Evolutionary conservation across 2,113 vertebrate genomes (phyloP).

Genomic region (Pampusana beccarii): DNA sequence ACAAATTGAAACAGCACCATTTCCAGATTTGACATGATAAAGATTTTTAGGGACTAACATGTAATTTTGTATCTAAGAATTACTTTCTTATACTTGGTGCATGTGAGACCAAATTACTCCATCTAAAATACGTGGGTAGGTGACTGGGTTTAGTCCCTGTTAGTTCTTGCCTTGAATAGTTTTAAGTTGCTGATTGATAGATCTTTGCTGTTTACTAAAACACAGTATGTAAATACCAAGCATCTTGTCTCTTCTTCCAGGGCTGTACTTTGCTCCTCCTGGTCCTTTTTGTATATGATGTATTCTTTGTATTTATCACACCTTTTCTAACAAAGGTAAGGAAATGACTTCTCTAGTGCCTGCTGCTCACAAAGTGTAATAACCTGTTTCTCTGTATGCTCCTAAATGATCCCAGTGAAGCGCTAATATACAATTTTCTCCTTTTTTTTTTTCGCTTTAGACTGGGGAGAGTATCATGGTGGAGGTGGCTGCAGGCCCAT

Average conservation of each 20-base stretch:
- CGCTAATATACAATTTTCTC: neutral
- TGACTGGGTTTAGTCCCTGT: neutral
- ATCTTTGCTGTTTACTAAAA: neutral
- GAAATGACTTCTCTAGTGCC: neutral
- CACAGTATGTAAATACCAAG: neutral
- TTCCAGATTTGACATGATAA: neutral
- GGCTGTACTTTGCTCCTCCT: constrained; percentile 91
- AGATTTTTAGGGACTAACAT: neutral
- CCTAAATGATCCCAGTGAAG: neutral
- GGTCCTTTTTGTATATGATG: constrained; percentile 92
- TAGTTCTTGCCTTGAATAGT: neutral
- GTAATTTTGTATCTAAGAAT: neutral
- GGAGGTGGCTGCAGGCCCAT: constrained; percentile 93
- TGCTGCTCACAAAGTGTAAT: neutral
- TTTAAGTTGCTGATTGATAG: neutral
- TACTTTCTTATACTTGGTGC: neutral
- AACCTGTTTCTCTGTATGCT: neutral
- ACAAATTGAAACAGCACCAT: neutral
- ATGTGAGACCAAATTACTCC: neutral
- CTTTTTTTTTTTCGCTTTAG: constrained; percentile 62
- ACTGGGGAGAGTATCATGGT: constrained; percentile 97
- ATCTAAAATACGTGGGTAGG: rapidly evolving
- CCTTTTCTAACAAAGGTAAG: constrained; percentile 91
- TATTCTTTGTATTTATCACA: constrained; percentile 97
- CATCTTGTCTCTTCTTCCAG: constrained; percentile 67